These are phyloP conservation scores for Oplegnathus fasciatus DNA, from an alignment of 2,113 vertebrate genomes.

Conservation along the genomic window DNA sequence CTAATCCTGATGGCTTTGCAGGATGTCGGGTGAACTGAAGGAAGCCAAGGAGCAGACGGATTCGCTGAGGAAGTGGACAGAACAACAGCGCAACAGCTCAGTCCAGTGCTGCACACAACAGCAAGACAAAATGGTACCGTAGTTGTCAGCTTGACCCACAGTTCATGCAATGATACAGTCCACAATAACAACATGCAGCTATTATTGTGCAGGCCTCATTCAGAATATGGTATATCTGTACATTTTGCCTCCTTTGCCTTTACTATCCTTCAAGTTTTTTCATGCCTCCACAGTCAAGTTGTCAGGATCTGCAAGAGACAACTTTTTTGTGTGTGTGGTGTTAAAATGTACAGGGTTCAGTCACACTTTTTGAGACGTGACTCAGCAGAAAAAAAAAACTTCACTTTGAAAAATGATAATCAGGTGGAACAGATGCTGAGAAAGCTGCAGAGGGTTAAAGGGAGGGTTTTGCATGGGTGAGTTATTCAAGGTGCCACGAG, in stretches of 20 bases:
- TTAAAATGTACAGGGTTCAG: background rate
- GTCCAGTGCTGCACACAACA: constrained; percentile 67
- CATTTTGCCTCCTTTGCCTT: background rate
- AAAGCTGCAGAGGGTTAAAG: background rate
- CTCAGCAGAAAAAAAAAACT: background rate
- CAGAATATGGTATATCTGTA: background rate
- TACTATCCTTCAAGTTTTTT: background rate
- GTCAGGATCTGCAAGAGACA: background rate
- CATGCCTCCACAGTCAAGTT: background rate
- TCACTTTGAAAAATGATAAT: background rate
- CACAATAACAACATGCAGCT: background rate
- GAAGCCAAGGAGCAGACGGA: constrained; percentile 80
- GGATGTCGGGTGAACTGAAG: constrained; percentile 73
- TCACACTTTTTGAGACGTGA: constrained; percentile 6
- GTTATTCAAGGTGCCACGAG: background rate
- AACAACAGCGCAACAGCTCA: constrained; percentile 71
- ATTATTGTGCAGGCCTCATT: background rate
- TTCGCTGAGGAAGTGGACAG: constrained; percentile 81
- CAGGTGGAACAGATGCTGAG: background rate
- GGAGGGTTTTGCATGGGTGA: background rate
- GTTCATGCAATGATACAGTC: background rate
- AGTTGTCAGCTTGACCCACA: background rate
- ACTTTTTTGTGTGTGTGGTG: background rate
- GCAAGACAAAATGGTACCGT: constrained; percentile 82
- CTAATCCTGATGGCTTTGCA: constrained; percentile 39